Evolutionary conservation across 2,888 invertebrate genomes (phyloP).

Genomic region (Marronus borbonicus): DNA sequence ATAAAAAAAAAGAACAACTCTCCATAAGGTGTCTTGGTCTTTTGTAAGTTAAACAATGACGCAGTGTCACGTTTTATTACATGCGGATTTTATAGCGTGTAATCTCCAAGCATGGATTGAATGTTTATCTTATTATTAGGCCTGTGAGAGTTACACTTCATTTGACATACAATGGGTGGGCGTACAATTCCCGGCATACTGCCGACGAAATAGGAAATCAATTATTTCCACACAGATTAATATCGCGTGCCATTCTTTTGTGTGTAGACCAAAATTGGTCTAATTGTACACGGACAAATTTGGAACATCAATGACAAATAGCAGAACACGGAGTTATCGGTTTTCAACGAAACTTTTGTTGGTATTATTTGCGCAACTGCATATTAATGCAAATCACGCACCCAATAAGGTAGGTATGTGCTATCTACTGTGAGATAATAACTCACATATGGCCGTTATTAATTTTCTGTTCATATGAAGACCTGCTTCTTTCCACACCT

Average conservation of each 20-base stretch:
- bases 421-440: constrained; percentile 23
- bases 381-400: constrained; percentile 15
- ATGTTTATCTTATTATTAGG: constrained; percentile 45
- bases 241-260: constrained; percentile 44
- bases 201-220: constrained; percentile 43
- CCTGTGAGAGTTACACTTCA: constrained; percentile 35
- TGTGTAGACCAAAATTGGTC: constrained; percentile 43
- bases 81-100: constrained; percentile 24
- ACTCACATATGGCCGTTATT: constrained; percentile 8
- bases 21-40: background rate
- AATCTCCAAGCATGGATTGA: constrained; percentile 36
- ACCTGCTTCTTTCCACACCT: too few relatives aligned
- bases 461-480: background rate
- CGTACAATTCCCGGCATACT: constrained; percentile 28
- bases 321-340: constrained; percentile 34
- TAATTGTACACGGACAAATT: constrained; percentile 42
- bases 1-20: constrained; percentile 21
- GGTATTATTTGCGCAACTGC: constrained; percentile 21
- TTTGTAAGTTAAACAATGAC: constrained; percentile 31
- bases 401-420: constrained; percentile 36
- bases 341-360: constrained; percentile 19
- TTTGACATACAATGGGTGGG: constrained; percentile 41
- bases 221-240: constrained; percentile 46
- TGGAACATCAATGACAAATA: constrained; percentile 47
- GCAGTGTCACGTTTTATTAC: constrained; percentile 32